These are phyloP conservation scores for Drosophila sechellia DNA, from an alignment of 1,140 invertebrate genomes.

Conservation along the genomic window DNA sequence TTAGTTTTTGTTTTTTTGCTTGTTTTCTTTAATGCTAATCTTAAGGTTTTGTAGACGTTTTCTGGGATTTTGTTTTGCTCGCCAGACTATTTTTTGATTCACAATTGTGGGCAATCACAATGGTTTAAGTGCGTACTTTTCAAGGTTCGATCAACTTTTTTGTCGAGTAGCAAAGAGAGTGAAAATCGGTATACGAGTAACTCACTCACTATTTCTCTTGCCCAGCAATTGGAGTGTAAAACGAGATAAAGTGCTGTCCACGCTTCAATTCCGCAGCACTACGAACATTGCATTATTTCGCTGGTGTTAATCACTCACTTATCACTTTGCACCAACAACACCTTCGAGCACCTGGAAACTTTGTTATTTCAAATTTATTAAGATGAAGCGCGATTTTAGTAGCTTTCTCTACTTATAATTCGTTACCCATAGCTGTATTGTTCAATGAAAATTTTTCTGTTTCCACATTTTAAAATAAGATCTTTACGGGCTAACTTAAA, in stretches of 20 bases:
- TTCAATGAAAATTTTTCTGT: no score
- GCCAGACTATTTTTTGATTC: conserved; percentile 12
- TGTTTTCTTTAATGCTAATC: conserved; percentile 63
- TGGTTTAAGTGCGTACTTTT: conserved; percentile 57
- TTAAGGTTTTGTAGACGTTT: conserved; percentile 36
- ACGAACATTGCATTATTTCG: conserved; percentile 23
- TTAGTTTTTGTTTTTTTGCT: conserved; percentile 43
- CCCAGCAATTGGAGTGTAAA: conserved; percentile 69
- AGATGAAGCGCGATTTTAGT: background rate
- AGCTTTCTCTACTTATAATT: conserved; percentile 15
- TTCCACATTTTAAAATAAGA: no score
- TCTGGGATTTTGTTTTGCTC: conserved; percentile 6
- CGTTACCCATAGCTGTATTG: conserved; percentile 5
- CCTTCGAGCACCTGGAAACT: conserved; percentile 2
- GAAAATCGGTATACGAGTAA: conserved; percentile 1
- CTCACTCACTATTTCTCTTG: conserved; percentile 4
- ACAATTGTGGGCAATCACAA: conserved; percentile 38
- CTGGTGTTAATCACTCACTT: conserved; percentile 40
- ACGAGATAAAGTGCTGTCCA: conserved; percentile 29
- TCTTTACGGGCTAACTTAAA: no score
- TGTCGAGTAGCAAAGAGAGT: conserved; percentile 4
- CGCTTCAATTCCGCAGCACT: conserved; percentile 31
- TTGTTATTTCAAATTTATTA: conserved; percentile 18
- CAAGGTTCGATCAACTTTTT: conserved; percentile 76
- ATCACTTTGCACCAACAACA: conserved; percentile 28